Evolutionary conservation across 2,113 vertebrate genomes (phyloP), one percentile per base, ranked within the genome.

Genomic region (Lasiurus borealis): DNA sequence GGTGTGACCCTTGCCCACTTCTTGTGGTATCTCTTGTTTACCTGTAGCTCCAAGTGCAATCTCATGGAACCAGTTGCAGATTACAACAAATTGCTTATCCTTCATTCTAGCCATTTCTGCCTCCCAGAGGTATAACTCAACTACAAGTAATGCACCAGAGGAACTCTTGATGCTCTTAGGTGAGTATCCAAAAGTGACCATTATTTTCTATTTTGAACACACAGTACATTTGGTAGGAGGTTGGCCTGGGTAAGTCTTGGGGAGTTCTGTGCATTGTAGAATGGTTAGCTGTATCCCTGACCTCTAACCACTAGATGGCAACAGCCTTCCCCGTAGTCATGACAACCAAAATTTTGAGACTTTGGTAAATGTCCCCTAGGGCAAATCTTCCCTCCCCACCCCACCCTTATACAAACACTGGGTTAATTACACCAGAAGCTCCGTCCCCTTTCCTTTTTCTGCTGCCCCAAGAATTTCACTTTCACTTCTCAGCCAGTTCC

Each of bases 401-500:
- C 34, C 29, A 6, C 1, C 13, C 0, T 1, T 59, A 16, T 64
- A 46, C 12, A 88, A 19, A 10, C 36, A 3, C 2, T 11, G 34
- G 6, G 59, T 59, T 64, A 46, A 69, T 40, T 40, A 40, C 40
- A 40, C 27, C 40, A 57, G 77, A 81, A 83, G 48, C n/a, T 77
- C 52, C 77, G 76, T 82, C 75, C 66, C 13, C 71, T 36, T 71
- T 86, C 25, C 13, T 88, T 29, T 88, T 92, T 44, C 57, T 23
- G 68, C 3, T 16, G 27, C 23, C 4, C 6, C 59, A 6, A 44
- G 54, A 85, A 57, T 80, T 95, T 96, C 76, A 87, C 57, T 97
- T 97, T 97, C 97, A 5, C 25, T 97, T 97, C 88, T 89, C 69
- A 31, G 21, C 23, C 36, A 46, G 40, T 52, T 5, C 8, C 64